Base-by-base conservation (phyloP, 1,140 invertebrate genomes). In the Gonatopus flavifemur region DNA sequence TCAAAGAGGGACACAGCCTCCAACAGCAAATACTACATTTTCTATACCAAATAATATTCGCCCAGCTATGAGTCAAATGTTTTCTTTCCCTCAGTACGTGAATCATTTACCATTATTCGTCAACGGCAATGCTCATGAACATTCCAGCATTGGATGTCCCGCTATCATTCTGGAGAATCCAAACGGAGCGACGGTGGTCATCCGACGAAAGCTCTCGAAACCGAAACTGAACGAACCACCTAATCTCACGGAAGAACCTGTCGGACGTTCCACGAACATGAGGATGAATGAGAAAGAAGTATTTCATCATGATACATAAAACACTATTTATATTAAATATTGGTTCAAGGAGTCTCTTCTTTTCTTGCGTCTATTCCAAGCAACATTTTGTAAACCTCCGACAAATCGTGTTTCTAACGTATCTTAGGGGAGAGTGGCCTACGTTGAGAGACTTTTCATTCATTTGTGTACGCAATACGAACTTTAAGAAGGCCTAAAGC, bases 181-280 rank as follows among this genome's bases (percentile, higher is more conserved):
- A 13, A 76, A 70, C 36, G 82, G 85, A 47, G 78, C 79, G 15
- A 87, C 85, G 4, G 82, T 87, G 2, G 85, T 86, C 3, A 87
- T 86, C 25, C 66, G 84, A 5, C 70, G 85, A 42, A 83, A 83
- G 49, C 65, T 77, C 10, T 76, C 76, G 35, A 68, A 78, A 43
- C 64, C 76, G 28, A 77, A 82, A 64, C 52, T 73, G 1, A 75
- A 55, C 47, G 77, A 67, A 31, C 67, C 72, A 10, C 36, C 67
- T 40, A 74, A 69, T 58, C 67, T 59, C 0, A 81, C 81, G 52
- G 85, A 87, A 57, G 86, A 88, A 54, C 84, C 85, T 0, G 88
- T 87, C 57, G 84, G 86, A 3, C 75, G 87, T 9, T 84, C 84
- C 2, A 89, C 87, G 9, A 89, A 89, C 59, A 89, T 88, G 86